A percentile compares a stretch with the other conserved stretches of the same genome.
phyloP scores from a whole-genome alignment of 2,888 invertebrate genomes.

The Drosophila leonis region DNA sequence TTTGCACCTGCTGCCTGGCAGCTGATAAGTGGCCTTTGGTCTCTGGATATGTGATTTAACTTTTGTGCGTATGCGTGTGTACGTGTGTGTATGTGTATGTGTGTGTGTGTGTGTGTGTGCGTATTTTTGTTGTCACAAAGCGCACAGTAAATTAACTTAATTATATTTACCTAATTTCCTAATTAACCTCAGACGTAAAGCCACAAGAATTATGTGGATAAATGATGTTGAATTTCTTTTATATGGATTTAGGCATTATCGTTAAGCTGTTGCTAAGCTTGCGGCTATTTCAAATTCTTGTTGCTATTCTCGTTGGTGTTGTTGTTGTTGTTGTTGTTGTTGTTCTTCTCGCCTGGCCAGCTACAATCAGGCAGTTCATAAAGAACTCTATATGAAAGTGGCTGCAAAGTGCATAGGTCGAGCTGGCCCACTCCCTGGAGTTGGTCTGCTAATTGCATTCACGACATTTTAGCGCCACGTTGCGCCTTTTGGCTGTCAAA shows the following conservation, averaged over 20 bases:
- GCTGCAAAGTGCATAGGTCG: slow-evolving; percentile 26
- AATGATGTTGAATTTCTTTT: slow-evolving; percentile 37
- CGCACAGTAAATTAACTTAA: slow-evolving; percentile 68
- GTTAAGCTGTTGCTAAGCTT: slow-evolving; percentile 28
- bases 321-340: slow-evolving; percentile 6
- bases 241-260: slow-evolving; percentile 32
- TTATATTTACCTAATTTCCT: slow-evolving; percentile 79
- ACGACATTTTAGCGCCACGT: slow-evolving; percentile 55
- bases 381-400: slow-evolving; percentile 18
- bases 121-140: slow-evolving; percentile 47
- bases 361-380: slow-evolving; percentile 29
- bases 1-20: slow-evolving; percentile 50
- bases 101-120: slow-evolving; percentile 33
- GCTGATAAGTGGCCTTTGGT: slow-evolving; percentile 52
- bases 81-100: slow-evolving; percentile 34
- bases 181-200: slow-evolving; percentile 66
- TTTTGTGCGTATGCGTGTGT: slow-evolving; percentile 35
- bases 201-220: slow-evolving; percentile 61
- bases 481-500: slow-evolving; percentile 62
- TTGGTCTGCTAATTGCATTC: slow-evolving; percentile 63
- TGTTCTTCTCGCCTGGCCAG: slow-evolving; percentile 21
- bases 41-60: slow-evolving; percentile 62
- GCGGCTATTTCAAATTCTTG: slow-evolving; percentile 8
- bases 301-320: background rate
- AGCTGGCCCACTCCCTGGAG: background rate